These are phyloP conservation scores for Myripristis murdjan DNA, from an alignment of 2,797 vertebrate species.

Conservation along the genomic window DNA sequence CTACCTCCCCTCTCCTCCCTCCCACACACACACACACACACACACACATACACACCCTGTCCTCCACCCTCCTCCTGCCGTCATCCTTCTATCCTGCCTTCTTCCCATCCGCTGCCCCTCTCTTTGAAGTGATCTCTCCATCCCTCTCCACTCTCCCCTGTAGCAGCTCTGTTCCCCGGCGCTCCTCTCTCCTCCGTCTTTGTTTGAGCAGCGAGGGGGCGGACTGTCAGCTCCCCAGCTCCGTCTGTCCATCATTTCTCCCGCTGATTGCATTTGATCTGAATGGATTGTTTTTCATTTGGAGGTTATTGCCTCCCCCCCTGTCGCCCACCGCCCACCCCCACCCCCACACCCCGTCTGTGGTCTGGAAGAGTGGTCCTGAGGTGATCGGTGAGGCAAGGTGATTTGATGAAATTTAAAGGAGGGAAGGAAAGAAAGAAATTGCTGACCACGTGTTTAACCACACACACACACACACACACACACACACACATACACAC, in stretches of 20 bases:
- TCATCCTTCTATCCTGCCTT: slow-evolving; percentile 80
- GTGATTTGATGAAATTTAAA: slow-evolving; percentile 55
- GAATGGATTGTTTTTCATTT: slow-evolving; percentile 87
- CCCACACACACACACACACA: slow-evolving; percentile 38
- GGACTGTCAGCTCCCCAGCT: slow-evolving; percentile 66
- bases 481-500: too few relatives aligned
- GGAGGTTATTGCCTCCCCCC: slow-evolving; percentile 79
- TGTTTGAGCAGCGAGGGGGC: slow-evolving; percentile 70
- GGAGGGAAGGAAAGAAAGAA: slow-evolving; percentile 7
- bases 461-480: slow-evolving; percentile 19
- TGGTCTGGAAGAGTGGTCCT: slow-evolving; percentile 45
- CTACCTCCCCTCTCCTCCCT: slow-evolving; percentile 51
- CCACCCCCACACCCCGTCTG: slow-evolving; percentile 37
- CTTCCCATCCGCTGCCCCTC: slow-evolving; percentile 63
- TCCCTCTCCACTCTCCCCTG: too few relatives aligned
- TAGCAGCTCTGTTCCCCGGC: not conserved
- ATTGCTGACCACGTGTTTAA: not conserved
- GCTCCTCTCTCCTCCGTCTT: slow-evolving; percentile 59
- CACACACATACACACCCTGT: slow-evolving; percentile 51
- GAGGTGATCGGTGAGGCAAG: slow-evolving; percentile 55
- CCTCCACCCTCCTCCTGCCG: slow-evolving; percentile 77
- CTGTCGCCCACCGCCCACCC: slow-evolving; percentile 60
- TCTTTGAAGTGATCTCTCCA: slow-evolving; percentile 72
- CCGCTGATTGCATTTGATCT: slow-evolving; percentile 84
- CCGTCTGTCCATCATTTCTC: slow-evolving; percentile 77